Base-by-base conservation (phyloP, 2,888 invertebrate genomes). In the Sminthurinus aureus region DNA sequence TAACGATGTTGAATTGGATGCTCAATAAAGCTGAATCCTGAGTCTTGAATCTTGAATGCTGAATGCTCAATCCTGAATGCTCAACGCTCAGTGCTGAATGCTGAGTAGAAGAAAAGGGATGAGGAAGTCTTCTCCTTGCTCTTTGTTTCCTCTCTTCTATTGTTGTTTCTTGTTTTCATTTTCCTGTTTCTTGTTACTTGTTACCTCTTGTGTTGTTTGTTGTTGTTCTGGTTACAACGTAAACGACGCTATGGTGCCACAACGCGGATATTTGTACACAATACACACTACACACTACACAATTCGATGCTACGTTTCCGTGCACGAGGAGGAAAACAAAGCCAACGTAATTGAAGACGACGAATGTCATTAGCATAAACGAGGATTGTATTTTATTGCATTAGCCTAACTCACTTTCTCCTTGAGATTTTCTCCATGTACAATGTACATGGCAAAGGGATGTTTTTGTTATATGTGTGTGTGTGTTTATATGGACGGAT, bases 281-380 rank as follows among this genome's bases (percentile, higher is more conserved):
- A 26, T 22, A 26, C 71, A 20, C 24, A 24, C 24, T 71, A 24
- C 26, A 71, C 13, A 26, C 24, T 71, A 24, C 20, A 69, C 22
- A 20, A 11, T n/a, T 20, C 26, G n/a, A n/a, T 71, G 22, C 24
- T 24, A 3, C 26, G 13, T 26, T 24, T 24, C 15, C 22, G 8
- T 20, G 24, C 26, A 24, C 1, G 71, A 26, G 24, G 58, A 67
- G 20, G n/a, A 22, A 67, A 22, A 67, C 58, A 77, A 22, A 24
- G 77, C 18, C 20, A 77, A 77, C n/a, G 51, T 20, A 51, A 51
- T 64, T 58, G 78, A 26, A n/a, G 75, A 52, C 52, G 64, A 78
- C 24, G 38, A 80, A 73, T 80, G 71, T 73, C 80, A 80, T 80
- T 80, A 80, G 15, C 80, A 80, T 80, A 80, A 80, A 71, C 12